Evolutionary conservation across 2,797 vertebrate genomes (phyloP).

Genomic region (Poliocrania exsul): DNA sequence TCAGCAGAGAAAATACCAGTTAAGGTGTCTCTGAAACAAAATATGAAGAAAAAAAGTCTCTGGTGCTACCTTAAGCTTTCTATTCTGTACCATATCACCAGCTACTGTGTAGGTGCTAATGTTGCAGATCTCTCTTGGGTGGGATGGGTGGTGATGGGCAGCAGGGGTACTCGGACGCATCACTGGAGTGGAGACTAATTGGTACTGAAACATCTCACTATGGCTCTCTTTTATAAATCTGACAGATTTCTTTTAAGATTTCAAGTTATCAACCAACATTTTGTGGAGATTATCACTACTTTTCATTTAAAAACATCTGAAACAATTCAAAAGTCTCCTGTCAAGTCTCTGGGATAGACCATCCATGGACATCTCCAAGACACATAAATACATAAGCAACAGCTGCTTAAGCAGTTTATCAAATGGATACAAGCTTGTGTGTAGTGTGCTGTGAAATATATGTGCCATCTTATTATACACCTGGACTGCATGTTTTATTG

Average conservation of each 20-base stretch:
- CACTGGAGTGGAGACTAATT: not conserved
- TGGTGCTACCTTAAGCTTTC: not conserved
- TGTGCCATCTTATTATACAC: not conserved
- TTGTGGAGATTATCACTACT: not conserved
- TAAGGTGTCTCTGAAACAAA: not conserved
- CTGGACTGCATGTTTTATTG: not conserved
- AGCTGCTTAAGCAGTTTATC: not conserved
- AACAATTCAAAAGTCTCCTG: not conserved
- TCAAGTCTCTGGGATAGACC: not conserved
- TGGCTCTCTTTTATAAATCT: not conserved
- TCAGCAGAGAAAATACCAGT: not conserved
- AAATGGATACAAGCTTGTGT: not conserved
- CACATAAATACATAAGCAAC: not conserved
- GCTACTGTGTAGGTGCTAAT: not conserved
- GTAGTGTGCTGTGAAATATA: not conserved
- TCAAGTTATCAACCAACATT: not conserved
- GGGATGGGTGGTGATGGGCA: not conserved
- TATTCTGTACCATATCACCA: not conserved
- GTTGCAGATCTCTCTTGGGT: not conserved
- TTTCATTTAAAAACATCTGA: not conserved
- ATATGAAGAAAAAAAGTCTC: rapidly evolving
- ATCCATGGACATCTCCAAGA: not conserved
- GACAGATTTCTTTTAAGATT: not conserved
- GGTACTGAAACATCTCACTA: not conserved
- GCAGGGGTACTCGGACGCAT: not conserved